Percentiles rank a stretch among this genome's conserved stretches.
phyloP scores from a whole-genome alignment of 2,797 vertebrate genomes.

The Ctenopoma kingsleyae region DNA sequence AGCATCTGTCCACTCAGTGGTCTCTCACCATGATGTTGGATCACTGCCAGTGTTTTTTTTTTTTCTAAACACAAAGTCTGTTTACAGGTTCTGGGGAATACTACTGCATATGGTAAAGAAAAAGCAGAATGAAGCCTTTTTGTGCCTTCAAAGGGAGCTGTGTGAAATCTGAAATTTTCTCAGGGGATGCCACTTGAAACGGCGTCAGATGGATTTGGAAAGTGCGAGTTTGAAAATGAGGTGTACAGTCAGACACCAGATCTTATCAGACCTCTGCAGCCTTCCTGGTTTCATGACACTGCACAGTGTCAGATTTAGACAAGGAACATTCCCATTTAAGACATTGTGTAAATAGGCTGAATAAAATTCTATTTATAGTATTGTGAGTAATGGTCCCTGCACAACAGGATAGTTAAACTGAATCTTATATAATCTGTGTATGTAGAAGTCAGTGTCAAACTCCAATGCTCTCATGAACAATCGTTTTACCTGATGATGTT shows the following conservation, averaged over 20 bases:
- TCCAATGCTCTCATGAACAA: neutral
- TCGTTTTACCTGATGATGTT: slow-evolving; percentile 8
- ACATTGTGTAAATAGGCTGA: neutral
- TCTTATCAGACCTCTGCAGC: neutral
- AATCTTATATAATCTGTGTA: neutral
- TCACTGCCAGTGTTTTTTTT: neutral
- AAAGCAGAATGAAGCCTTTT: too few relatives aligned
- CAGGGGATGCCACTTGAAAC: neutral
- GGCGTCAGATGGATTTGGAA: neutral
- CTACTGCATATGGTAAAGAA: too few relatives aligned
- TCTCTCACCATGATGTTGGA: neutral
- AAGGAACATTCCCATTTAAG: neutral
- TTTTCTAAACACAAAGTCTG: neutral
- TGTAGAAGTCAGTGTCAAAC: neutral
- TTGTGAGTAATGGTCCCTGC: neutral
- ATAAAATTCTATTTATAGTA: neutral
- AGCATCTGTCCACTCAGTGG: slow-evolving; percentile 6
- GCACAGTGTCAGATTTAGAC: neutral
- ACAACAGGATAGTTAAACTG: neutral
- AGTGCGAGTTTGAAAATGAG: neutral
- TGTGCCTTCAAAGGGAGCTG: too few relatives aligned
- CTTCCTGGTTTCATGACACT: neutral
- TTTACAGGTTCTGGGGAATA: too few relatives aligned
- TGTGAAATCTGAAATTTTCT: too few relatives aligned
- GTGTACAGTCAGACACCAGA: neutral